A percentile compares a stretch with the other conserved stretches of the same genome.
phyloP scores from a whole-genome alignment of 35 echinoderm and acorn worm genomes.

The Apostichopus japonicus region DNA sequence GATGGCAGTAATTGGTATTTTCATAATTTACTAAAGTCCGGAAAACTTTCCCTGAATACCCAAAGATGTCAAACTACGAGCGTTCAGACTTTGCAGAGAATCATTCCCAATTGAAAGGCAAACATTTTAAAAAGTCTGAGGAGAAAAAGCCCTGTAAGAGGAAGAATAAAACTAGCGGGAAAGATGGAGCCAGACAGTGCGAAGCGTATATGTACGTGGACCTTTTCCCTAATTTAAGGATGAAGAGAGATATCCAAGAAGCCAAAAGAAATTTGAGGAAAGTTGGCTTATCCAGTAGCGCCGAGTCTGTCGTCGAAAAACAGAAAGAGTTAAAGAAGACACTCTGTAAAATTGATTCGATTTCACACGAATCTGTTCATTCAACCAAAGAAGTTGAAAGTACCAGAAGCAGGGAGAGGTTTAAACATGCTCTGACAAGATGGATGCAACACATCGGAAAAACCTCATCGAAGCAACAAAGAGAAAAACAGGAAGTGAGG shows the following conservation, averaged over 20 bases:
- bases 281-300: conserved; percentile 33
- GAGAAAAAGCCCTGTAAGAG: no score
- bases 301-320: not conserved
- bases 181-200: not conserved
- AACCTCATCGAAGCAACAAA: not conserved
- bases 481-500: not conserved
- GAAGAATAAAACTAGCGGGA: not conserved
- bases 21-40: no score
- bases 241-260: conserved; percentile 12
- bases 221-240: not conserved
- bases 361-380: not conserved
- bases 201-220: conserved; percentile 30
- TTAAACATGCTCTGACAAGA: conserved; percentile 16
- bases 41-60: no score
- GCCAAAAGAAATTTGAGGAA: conserved; percentile 19
- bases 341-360: not conserved
- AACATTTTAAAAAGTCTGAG: no score
- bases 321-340: not conserved
- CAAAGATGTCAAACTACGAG: no score
- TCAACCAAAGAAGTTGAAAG: not conserved
- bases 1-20: no score
- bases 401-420: not conserved
- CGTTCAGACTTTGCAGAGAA: no score
- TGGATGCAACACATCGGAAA: not conserved
- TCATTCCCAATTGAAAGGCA: no score